Base-by-base conservation (phyloP, 2,113 vertebrate species). In the Gobiocypris rarus region DNA sequence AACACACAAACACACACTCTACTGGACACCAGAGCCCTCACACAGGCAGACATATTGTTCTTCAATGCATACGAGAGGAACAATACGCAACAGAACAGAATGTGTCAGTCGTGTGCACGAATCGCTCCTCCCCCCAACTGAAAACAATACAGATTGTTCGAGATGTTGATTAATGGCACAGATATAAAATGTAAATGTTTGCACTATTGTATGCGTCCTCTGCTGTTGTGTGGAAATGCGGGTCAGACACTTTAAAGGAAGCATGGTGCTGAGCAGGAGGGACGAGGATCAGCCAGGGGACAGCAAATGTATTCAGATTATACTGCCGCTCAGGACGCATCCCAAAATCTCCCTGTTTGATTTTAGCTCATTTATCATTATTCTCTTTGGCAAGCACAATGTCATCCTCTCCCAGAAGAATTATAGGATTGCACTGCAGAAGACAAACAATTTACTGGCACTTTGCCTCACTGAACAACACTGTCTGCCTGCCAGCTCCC, bases 371-470 rank as follows among this genome's bases (percentile, higher is more conserved):
- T 95, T 92, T 94, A 94, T 95, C 93, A 94, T 94, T 94, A 95
- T 95, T 95, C 91, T 93, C 89, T 93, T 95, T 95, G 94, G 94
- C 94, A 95, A 94, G 93, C 93, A 94, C 93, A 95, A 93, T 93
- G 92, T 93, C 92, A 93, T 92, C 91, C 91, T 89, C 90, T 94
- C 95, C 94, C 94, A 92, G 93, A 95, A 94, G 95, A 94, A 94
- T 95, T 95, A 94, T 94, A 94, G 92, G 91, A 92, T 93, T 92
- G 92, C 93, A 92, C 93, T 92, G 93, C 93, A 92, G 93, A 94
- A 94, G 94, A 94, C 95, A 95, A 95, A 95, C 94, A 95, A 95
- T 95, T 95, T 95, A 94, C 92, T 95, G 93, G 94, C 95, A 95
- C 93, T 95, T 94, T 95, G 95, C 94, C 93, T 95, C 95, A 93